Conservation (phyloP, 2,888 invertebrate genomes). For the Caenorhabditis virilis region DNA sequence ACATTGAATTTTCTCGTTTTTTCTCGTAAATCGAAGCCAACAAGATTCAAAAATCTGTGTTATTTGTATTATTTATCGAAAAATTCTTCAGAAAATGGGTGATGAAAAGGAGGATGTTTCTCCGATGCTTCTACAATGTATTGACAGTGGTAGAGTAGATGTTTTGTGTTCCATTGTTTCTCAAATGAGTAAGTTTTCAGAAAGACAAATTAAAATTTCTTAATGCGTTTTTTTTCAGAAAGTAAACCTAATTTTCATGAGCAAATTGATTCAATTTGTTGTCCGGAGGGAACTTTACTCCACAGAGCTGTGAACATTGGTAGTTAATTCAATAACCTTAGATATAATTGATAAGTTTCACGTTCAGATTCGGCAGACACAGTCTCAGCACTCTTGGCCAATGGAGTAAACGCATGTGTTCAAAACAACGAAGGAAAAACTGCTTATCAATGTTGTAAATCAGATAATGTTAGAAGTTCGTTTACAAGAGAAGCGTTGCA, state of each 20-base stretch:
- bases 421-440: constrained; percentile 74
- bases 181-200: constrained; percentile 47
- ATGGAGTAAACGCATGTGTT: constrained; percentile 75
- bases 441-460: constrained; percentile 71
- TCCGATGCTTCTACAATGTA: constrained; percentile 47
- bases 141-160: constrained; percentile 58
- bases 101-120: constrained; percentile 29
- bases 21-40: too few species aligned
- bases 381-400: constrained; percentile 74
- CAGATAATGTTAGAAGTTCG: constrained; percentile 72
- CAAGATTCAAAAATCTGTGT: too few species aligned
- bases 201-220: not conserved
- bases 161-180: constrained; percentile 57
- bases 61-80: too few species aligned
- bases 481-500: constrained; percentile 75
- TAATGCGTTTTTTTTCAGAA: constrained; percentile 48
- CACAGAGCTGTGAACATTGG: constrained; percentile 67
- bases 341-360: not conserved
- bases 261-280: constrained; percentile 53
- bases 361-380: constrained; percentile 65
- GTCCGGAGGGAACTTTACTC: constrained; percentile 69
- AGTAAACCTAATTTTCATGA: constrained; percentile 46
- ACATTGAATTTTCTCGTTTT: too few species aligned
- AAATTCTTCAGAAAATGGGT: constrained; percentile 28
- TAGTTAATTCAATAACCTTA: constrained; percentile 2